These are phyloP conservation scores for Archips xylosteana DNA, from an alignment of 2,888 invertebrate species.

Conservation along the genomic window DNA sequence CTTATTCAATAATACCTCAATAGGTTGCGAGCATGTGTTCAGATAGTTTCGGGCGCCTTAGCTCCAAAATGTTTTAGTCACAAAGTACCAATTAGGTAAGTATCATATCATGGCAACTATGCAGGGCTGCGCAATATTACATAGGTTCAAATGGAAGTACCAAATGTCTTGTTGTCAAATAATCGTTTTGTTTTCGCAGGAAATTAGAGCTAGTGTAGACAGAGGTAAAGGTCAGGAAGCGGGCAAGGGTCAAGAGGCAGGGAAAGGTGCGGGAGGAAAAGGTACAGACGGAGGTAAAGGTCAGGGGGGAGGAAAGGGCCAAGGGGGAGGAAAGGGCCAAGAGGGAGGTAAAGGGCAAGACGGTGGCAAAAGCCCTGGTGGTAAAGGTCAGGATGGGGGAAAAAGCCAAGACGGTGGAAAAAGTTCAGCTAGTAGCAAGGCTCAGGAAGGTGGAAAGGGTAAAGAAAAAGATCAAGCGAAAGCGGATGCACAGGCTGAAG, in stretches of 20 bases:
- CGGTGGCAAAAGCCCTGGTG: constrained; percentile 42
- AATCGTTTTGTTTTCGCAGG: background rate
- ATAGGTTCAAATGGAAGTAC: too few species aligned
- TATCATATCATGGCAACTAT: too few species aligned
- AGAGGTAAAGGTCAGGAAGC: constrained; percentile 1
- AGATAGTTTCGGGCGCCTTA: too few species aligned
- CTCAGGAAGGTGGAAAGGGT: background rate
- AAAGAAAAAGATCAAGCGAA: constrained; percentile 32
- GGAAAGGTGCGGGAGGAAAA: constrained; percentile 2
- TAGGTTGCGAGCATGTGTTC: too few species aligned
- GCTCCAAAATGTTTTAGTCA: too few species aligned
- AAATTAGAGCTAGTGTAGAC: background rate
- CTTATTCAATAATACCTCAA: too few species aligned
- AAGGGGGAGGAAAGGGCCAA: background rate
- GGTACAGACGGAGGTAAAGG: background rate
- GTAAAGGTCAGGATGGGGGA: constrained; percentile 34
- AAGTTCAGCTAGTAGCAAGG: too few species aligned
- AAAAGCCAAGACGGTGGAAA: background rate
- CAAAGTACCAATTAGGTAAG: too few species aligned
- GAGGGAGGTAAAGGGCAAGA: background rate
- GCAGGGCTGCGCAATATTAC: too few species aligned
- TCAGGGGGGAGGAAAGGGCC: background rate
- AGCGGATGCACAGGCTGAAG: constrained; percentile 6
- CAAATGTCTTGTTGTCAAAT: too few species aligned
- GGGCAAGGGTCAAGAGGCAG: background rate